Evolutionary conservation across 2,797 vertebrate species (phyloP), one percentile per base, ranked within the genome.

Genomic region (Hipposideros larvatus): DNA sequence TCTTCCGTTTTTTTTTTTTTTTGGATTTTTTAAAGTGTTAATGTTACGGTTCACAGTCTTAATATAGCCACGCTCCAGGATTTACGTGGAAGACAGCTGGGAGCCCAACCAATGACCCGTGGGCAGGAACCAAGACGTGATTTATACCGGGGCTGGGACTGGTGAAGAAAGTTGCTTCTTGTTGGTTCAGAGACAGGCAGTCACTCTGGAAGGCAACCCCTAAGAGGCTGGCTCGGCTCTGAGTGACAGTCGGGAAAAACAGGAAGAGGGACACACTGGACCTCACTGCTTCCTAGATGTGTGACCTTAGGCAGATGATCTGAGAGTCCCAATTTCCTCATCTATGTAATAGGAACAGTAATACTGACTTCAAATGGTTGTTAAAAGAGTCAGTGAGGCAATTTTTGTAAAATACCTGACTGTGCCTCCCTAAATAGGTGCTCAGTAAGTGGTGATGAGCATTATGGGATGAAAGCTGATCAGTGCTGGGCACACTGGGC

Each of bases 11-110:
- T 55, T 98, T 97, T 98, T 98, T 96, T 97, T 98, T 53, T 70
- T 57, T 46, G 46, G 57, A 57, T 53, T 73, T 94, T 96, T 94
- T 21, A 7, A 97, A 98, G 98, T 98, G 98, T 98, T 98, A 98
- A 98, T 97, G 97, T 98, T 98, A 98, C 88, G 94, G 98, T 97
- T 98, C 97, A 97, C 70, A 63, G 96, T 98, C 96, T 95, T 97
- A 98, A 97, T 2, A 78, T 89, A 28, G 95, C 96, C 98, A 90
- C 96, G 98, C 48, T 92, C 97, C 96, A 84, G 94, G 63, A 97
- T 6, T 93, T 82, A 95, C 84, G 93, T 37, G 75, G 93, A 95
- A 93, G 97, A 92, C 91, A 97, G 97, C 95, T 95, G 96, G 92
- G 82, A 95, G 94, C 57, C 91, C 55, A 11, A 77, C 80, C 95